Evolutionary conservation across 92 coral and sea anemone species (phyloP).

Genomic region (Palythoa grandis): DNA sequence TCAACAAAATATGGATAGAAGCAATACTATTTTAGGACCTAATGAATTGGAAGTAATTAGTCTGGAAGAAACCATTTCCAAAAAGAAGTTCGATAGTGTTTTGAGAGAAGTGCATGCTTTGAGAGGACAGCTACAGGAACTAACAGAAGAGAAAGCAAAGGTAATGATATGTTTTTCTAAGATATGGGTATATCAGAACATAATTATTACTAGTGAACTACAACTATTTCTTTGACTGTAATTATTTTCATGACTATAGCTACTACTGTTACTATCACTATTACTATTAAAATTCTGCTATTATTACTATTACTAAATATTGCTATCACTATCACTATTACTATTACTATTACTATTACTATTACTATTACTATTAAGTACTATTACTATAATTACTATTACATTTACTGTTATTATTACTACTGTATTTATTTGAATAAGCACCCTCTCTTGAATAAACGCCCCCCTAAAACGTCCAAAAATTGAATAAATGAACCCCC

Average conservation of each 20-base stretch:
- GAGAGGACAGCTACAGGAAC: constrained; percentile 54
- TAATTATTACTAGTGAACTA: too few relatives aligned
- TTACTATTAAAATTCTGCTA: background rate
- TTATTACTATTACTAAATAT: too few relatives aligned
- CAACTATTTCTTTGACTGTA: too few relatives aligned
- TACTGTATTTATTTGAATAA: too few relatives aligned
- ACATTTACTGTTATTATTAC: background rate
- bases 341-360: background rate
- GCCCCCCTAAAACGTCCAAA: too few relatives aligned
- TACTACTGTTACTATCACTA: too few relatives aligned
- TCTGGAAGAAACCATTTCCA: constrained; percentile 52
- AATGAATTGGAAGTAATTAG: constrained; percentile 25
- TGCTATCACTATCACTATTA: background rate
- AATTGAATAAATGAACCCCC: too few relatives aligned
- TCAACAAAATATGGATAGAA: constrained; percentile 12
- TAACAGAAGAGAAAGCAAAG: constrained; percentile 67
- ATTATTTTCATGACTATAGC: too few relatives aligned
- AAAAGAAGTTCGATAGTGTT: constrained; percentile 50
- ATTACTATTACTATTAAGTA: background rate
- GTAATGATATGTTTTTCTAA: constrained; percentile 33
- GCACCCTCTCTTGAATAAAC: too few relatives aligned
- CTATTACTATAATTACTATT: background rate
- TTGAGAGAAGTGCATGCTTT: constrained; percentile 59
- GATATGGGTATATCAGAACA: too few relatives aligned
- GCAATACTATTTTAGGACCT: background rate